These are phyloP conservation scores for Ramazzottius varieornatus DNA, from an alignment of 2,888 invertebrate genomes.

Conservation along the genomic window DNA sequence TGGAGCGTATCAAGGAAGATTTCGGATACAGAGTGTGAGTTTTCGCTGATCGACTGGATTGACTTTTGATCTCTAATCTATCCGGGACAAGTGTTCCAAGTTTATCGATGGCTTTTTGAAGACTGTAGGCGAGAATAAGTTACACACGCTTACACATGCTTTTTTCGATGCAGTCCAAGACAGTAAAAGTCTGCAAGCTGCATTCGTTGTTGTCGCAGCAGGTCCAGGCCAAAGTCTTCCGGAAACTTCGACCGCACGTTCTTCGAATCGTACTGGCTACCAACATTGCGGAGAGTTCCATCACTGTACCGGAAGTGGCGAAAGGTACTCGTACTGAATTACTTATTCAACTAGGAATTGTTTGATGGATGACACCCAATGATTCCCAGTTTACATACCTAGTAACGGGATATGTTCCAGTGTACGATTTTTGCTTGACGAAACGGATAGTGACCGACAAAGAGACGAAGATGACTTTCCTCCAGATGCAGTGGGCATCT, in stretches of 20 bases:
- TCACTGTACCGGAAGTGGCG: background rate
- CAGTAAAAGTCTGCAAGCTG: background rate
- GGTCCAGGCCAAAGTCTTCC: background rate
- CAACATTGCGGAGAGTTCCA: background rate
- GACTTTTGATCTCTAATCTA: no score
- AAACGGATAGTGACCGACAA: background rate
- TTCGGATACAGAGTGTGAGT: background rate
- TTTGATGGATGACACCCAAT: no score
- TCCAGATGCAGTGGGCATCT: background rate
- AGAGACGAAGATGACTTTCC: background rate
- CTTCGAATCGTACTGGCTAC: background rate
- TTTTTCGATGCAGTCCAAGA: no score
- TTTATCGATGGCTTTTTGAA: no score
- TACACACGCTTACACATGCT: no score
- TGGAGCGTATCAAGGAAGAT: background rate
- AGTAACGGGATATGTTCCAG: no score
- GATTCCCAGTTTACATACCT: no score
- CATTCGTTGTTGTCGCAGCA: background rate
- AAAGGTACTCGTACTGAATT: background rate
- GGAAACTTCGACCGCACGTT: background rate
- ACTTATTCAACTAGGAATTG: no score
- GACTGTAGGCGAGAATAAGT: no score
- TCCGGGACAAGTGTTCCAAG: no score
- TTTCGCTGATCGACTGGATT: no score
- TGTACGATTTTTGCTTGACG: background rate